Evolutionary conservation across 2,888 invertebrate genomes (phyloP), one percentile per base, ranked within the genome.

Genomic region (Pterobdella sp.): DNA sequence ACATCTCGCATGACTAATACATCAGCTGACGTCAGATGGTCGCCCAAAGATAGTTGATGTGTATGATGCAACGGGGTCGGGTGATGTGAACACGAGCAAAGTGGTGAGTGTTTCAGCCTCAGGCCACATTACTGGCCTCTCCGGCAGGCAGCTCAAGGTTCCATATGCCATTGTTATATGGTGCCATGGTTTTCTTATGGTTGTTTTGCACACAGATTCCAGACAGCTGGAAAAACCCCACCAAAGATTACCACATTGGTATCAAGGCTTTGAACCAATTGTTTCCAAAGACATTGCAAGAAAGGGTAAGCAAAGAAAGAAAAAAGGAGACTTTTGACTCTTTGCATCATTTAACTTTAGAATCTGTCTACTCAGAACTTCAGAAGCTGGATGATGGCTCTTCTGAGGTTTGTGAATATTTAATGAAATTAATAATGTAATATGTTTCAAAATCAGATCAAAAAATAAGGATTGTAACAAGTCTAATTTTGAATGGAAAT

Each of bases 61-160:
- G 75, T 92, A 90, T 82, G 96, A 98, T 86, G 94, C 94, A 81
- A 92, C 92, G 79, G 98, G 98, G 31, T 91, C 93, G 81, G 98
- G 97, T 2, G 97, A 98, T 87, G 94, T 97, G 73, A 92, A 92
- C 83, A 94, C 93, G 7, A 90, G 90, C 71, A 90, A 89, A 75
- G 86, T 90, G 76, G 89, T 90, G 7, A 87, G 88, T 75, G 86
- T 86, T 75, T n/a, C n/a, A n/a, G 86, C 87, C 80, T 90, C 92
- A 81, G 92, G 92, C 49, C 85, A 84, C 79, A 88, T 94, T 77
- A 83, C 82, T 3, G 94, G 95, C 72, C 82, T 94, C 29, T 91
- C 92, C 74, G 96, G 96, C 34, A 88, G 93, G 76, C 90, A 89
- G 82, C 85, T 98, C 65, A 91, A 91, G 88, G 94, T 94, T 86